These are phyloP conservation scores for Eremobia ochroleuca DNA, from an alignment of 2,888 invertebrate genomes.

Conservation along the genomic window DNA sequence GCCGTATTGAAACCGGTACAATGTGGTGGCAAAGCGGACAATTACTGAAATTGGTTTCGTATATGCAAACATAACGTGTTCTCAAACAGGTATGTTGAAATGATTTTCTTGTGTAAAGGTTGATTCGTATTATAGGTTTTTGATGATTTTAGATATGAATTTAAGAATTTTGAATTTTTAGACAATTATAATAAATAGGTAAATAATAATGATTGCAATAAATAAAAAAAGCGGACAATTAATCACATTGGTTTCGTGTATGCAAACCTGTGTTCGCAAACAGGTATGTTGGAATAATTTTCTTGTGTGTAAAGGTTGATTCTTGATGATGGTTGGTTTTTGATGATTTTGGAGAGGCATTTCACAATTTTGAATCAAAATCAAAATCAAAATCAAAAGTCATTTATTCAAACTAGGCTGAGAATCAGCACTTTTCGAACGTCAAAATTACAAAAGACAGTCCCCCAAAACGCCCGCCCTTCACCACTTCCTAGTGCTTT, in stretches of 20 bases:
- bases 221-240: constrained; percentile 65
- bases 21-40: constrained; percentile 49
- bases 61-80: constrained; percentile 48
- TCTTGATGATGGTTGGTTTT: background rate
- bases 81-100: constrained; percentile 31
- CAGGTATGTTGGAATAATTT: constrained; percentile 27
- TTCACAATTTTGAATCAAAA: background rate
- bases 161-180: background rate
- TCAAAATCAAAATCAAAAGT: too few species aligned
- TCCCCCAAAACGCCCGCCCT: too few species aligned
- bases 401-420: too few species aligned
- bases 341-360: background rate
- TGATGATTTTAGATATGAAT: background rate
- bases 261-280: constrained; percentile 43
- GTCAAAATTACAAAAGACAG: too few species aligned
- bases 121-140: background rate
- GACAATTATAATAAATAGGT: background rate
- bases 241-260: constrained; percentile 64
- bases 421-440: too few species aligned
- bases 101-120: constrained; percentile 24
- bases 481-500: too few species aligned
- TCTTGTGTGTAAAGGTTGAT: constrained; percentile 9
- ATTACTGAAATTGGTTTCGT: constrained; percentile 68
- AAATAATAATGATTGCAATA: too few species aligned
- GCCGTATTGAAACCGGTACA: constrained; percentile 64